Conservation (phyloP, 2,888 invertebrate species). For the Chromoteleia sp. region DNA sequence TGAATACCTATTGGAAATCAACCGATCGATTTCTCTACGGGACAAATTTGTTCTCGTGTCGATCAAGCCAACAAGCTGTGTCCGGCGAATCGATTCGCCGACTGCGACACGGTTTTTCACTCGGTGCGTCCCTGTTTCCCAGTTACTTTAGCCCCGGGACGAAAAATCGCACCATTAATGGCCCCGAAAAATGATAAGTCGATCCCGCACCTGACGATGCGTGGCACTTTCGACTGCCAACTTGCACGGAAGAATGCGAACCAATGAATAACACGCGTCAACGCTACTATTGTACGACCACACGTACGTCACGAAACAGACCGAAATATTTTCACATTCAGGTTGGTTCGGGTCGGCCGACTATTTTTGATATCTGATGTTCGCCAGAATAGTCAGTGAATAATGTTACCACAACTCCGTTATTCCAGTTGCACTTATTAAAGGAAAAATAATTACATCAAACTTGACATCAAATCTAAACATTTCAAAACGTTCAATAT, state of each 20-base stretch:
- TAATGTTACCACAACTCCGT: slow-evolving; percentile 5
- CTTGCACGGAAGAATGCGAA: slow-evolving; percentile 45
- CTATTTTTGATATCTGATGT: slow-evolving; percentile 42
- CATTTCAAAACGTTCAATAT: too few species aligned
- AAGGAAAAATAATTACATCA: too few species aligned
- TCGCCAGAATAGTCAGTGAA: slow-evolving; percentile 7
- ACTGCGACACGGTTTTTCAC: slow-evolving; percentile 47
- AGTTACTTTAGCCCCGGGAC: background rate
- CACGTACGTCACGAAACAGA: slow-evolving; percentile 45
- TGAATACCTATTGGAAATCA: too few species aligned
- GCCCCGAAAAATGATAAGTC: slow-evolving; percentile 47
- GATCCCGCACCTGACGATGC: slow-evolving; percentile 26
- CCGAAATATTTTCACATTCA: slow-evolving; percentile 58
- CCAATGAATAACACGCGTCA: slow-evolving; percentile 58
- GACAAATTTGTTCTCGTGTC: slow-evolving; percentile 45
- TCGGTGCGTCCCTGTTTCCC: slow-evolving; percentile 9
- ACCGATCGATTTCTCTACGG: slow-evolving; percentile 20
- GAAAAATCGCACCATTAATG: slow-evolving; percentile 41
- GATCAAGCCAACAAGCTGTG: slow-evolving; percentile 16
- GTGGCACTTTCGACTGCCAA: slow-evolving; percentile 38
- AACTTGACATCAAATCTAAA: too few species aligned
- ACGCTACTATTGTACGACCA: slow-evolving; percentile 41
- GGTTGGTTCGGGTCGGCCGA: slow-evolving; percentile 52
- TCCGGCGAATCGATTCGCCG: slow-evolving; percentile 25
- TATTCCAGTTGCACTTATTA: background rate